Percentiles rank a stretch among this genome's conserved stretches.
Evolutionary conservation across 2,113 vertebrate genomes (phyloP).

Genomic region (Caretta caretta): DNA sequence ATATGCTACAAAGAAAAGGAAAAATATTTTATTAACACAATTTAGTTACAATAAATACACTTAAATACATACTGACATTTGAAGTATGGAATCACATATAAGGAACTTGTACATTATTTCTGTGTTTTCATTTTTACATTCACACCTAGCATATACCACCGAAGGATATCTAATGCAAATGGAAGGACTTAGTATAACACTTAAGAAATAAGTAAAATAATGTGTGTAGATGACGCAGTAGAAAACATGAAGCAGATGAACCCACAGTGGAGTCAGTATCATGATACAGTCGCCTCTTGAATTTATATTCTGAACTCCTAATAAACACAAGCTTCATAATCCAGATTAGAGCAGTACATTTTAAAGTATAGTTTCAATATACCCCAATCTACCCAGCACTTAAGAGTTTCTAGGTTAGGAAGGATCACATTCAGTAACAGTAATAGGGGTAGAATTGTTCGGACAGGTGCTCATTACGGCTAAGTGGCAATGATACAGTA

Average conservation of each 20-base stretch:
- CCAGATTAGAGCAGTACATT: slow-evolving; percentile 52
- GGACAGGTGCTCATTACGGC: slow-evolving; percentile 49
- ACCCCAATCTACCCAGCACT: slow-evolving; percentile 27
- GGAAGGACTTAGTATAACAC: slow-evolving; percentile 5
- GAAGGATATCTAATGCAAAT: slow-evolving; percentile 11
- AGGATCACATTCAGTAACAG: slow-evolving; percentile 76
- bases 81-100: slow-evolving; percentile 51
- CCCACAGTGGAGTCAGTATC: slow-evolving; percentile 59
- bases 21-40: slow-evolving; percentile 63
- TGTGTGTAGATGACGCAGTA: slow-evolving; percentile 26
- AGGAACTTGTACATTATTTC: slow-evolving; percentile 62
- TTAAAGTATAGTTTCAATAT: slow-evolving; percentile 27
- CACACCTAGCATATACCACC: neutral
- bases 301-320: slow-evolving; percentile 59
- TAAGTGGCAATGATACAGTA: slow-evolving; percentile 37
- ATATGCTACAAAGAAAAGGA: neutral
- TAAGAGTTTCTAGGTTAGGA: slow-evolving; percentile 70
- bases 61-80: slow-evolving; percentile 54
- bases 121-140: slow-evolving; percentile 71
- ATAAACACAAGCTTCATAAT: slow-evolving; percentile 51
- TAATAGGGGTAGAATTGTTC: slow-evolving; percentile 57
- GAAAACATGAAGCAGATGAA: slow-evolving; percentile 45
- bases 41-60: slow-evolving; percentile 54
- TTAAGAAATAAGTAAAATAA: slow-evolving; percentile 2
- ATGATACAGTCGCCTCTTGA: slow-evolving; percentile 37